Evolutionary conservation across 2,113 vertebrate genomes (phyloP), one percentile per base, ranked within the genome.

Genomic region (Bubo scandiacus): DNA sequence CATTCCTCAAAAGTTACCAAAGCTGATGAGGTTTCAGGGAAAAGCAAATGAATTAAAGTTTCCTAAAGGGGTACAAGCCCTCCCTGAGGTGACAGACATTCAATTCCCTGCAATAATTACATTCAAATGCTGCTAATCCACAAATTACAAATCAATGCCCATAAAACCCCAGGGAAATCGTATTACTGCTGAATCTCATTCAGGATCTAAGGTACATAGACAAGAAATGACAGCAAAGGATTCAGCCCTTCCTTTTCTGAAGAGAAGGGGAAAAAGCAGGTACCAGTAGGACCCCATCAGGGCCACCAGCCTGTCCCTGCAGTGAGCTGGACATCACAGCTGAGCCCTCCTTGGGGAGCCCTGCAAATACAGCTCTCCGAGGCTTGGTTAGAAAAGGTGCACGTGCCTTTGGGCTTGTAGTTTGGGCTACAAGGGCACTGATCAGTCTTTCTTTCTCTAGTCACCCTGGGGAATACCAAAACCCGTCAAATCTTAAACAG

Each of bases 131-230:
- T 88, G 94, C 95, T 97, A 96, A 97, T 96, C 92, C 86, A 38
- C 90, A 96, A 92, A 97, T 96, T 97, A 95, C 94, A 94, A 95
- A 93, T 84, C 96, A 73, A 87, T 57, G 94, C 90, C 88, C 78
- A 55, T 54, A 65, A 88, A 93, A 62, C 81, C 94, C 91, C 9
- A 36, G 89, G 96, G 91, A 97, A 97, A 97, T 92, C 65, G 86
- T 34, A 84, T 84, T 68, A 70, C 92, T 92, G 94, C 89, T 55
- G 84, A 92, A 78, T 92, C 90, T 91, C 15, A 4, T 83, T 81
- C 2, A 3, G 66, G 55, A 94, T 85, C 87, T 85, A 40, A 74
- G 63, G 91, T 23, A 82, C 40, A 10, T 0, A 4, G 45, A 77
- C 79, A 59, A 83, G 71, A 86, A 87, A 59, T 0, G 2, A 54